These are phyloP conservation scores for Dolomedes plantarius DNA, from an alignment of 2,888 invertebrate genomes.

Conservation along the genomic window DNA sequence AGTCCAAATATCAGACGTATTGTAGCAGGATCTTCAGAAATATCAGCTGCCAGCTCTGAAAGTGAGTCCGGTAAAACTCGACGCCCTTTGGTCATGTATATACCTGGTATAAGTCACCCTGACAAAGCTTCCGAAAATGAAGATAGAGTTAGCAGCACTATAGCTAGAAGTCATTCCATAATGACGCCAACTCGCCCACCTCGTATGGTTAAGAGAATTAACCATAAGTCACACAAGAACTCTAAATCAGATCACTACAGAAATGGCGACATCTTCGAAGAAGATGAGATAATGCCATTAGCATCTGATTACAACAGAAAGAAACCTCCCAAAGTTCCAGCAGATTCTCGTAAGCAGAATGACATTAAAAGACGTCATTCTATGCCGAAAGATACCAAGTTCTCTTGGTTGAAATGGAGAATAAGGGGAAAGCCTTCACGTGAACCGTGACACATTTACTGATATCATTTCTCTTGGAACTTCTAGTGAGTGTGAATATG, in stretches of 20 bases:
- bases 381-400: constrained; percentile 74
- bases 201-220: constrained; percentile 38
- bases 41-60: constrained; percentile 72
- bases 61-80: constrained; percentile 61
- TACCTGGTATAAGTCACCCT: constrained; percentile 72
- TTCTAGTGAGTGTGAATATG: constrained; percentile 2
- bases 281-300: constrained; percentile 70
- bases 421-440: constrained; percentile 70
- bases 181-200: constrained; percentile 63
- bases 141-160: constrained; percentile 67
- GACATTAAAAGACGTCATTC: constrained; percentile 73
- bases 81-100: constrained; percentile 73
- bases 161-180: constrained; percentile 71
- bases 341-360: constrained; percentile 54
- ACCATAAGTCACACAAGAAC: constrained; percentile 38
- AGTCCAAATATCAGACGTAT: constrained; percentile 35
- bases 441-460: constrained; percentile 52
- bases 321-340: constrained; percentile 46
- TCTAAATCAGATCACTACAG: constrained; percentile 46
- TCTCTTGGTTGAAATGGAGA: constrained; percentile 73
- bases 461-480: neutral
- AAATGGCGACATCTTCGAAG: constrained; percentile 66
- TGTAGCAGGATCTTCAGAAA: constrained; percentile 56
- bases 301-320: constrained; percentile 52
- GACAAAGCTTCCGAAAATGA: constrained; percentile 64